Percentiles rank a stretch among this genome's conserved stretches.
Conservation (phyloP, 2,113 vertebrate species). For the Boulengeromyrus knoepffleri region DNA sequence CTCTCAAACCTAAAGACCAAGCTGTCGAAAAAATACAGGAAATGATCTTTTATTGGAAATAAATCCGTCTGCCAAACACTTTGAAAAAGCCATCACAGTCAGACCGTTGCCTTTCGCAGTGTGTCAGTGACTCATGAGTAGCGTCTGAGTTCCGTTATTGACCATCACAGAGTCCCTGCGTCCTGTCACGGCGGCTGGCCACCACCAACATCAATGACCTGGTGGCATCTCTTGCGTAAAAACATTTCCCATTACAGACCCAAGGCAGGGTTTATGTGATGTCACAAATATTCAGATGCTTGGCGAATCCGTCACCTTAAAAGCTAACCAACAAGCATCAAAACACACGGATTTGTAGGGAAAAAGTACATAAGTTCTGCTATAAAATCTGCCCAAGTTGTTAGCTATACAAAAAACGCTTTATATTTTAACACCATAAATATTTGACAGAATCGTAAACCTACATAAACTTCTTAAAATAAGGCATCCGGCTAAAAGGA, state of each 20-base stretch:
- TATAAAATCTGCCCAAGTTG: neutral
- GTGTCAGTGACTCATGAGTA: conserved; percentile 46
- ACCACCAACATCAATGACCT: neutral
- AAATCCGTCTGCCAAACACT: conserved; percentile 41
- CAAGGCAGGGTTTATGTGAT: neutral
- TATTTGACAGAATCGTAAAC: neutral
- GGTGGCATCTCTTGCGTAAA: neutral
- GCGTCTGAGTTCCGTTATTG: conserved; percentile 45
- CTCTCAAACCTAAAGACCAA: conserved; percentile 3
- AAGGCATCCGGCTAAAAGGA: neutral
- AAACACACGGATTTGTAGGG: neutral
- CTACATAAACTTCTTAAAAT: neutral
- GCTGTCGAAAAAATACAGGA: neutral
- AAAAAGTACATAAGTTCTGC: neutral
- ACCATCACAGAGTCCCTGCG: conserved; percentile 64
- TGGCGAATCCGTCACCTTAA: neutral
- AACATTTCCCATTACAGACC: neutral
- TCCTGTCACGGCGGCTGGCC: conserved; percentile 35
- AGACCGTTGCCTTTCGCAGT: conserved; percentile 55
- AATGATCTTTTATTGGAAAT: conserved; percentile 43
- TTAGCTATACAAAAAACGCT: neutral
- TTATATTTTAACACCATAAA: neutral
- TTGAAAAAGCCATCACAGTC: conserved; percentile 62
- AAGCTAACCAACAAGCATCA: neutral
- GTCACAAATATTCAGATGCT: neutral